Conservation (phyloP, 2,888 invertebrate species). For the Sesia bembeciformis region DNA sequence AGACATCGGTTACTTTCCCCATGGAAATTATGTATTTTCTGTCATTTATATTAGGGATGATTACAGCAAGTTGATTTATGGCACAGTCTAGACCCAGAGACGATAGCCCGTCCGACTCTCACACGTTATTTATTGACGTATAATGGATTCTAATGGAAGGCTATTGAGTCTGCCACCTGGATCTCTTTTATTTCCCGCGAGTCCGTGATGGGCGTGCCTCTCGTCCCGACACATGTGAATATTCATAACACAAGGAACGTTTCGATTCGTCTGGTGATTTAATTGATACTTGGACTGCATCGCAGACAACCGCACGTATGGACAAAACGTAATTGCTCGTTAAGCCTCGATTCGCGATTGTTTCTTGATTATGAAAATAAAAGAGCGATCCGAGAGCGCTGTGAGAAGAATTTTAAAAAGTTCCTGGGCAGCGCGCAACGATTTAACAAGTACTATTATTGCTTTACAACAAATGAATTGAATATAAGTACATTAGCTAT, state of each 20-base stretch:
- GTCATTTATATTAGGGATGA: conserved; percentile 48
- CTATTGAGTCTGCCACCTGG: conserved; percentile 69
- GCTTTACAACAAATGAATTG: conserved; percentile 1
- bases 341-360: conserved; percentile 60
- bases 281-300: conserved; percentile 49
- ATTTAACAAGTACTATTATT: conserved; percentile 14
- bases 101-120: conserved; percentile 56
- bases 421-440: conserved; percentile 20
- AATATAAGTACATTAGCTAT: not conserved
- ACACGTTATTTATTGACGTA: conserved; percentile 66
- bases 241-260: conserved; percentile 38
- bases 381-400: conserved; percentile 24
- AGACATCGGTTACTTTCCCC: not conserved
- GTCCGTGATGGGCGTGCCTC: conserved; percentile 30
- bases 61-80: conserved; percentile 58
- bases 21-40: not conserved
- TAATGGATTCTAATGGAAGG: conserved; percentile 70
- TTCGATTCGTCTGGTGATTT: conserved; percentile 46
- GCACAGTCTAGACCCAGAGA: conserved; percentile 39
- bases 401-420: conserved; percentile 32
- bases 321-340: conserved; percentile 68
- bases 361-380: conserved; percentile 64
- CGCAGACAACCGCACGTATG: conserved; percentile 40
- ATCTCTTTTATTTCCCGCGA: conserved; percentile 51
- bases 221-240: conserved; percentile 45